phyloP scores from a whole-genome alignment of 1,140 invertebrate genomes.

The Apis laboriosa region DNA sequence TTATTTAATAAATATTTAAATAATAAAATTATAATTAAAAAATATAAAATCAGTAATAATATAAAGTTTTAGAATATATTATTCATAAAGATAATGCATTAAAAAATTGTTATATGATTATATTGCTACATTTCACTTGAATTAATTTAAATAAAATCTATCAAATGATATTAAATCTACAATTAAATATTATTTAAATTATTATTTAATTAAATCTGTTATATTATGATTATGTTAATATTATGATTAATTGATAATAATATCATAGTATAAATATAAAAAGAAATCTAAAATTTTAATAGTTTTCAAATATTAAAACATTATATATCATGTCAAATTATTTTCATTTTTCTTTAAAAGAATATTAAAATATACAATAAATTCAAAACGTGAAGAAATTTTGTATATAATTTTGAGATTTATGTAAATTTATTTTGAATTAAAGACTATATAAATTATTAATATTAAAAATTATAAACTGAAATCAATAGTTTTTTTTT shows the following conservation, averaged over 20 bases:
- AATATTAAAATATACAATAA: slow-evolving; percentile 26
- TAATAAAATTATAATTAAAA: not conserved
- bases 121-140: not conserved
- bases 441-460: not conserved
- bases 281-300: not conserved
- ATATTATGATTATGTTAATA: not conserved
- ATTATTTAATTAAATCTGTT: too few relatives aligned
- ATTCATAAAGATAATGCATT: too few relatives aligned
- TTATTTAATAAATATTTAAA: not conserved
- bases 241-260: not conserved
- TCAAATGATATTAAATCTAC: not conserved
- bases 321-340: not conserved
- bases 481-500: slow-evolving; percentile 23
- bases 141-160: not conserved
- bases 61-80: not conserved
- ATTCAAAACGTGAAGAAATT: slow-evolving; percentile 69
- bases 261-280: not conserved
- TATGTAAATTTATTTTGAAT: slow-evolving; percentile 63
- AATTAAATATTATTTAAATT: not conserved
- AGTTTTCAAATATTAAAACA: not conserved
- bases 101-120: not conserved
- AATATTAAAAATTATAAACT: slow-evolving; percentile 21
- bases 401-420: slow-evolving; percentile 68
- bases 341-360: not conserved
- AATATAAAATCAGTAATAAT: not conserved